Evolutionary conservation across 2,888 invertebrate genomes (phyloP).

Genomic region (Callyntrura guangdongensis): DNA sequence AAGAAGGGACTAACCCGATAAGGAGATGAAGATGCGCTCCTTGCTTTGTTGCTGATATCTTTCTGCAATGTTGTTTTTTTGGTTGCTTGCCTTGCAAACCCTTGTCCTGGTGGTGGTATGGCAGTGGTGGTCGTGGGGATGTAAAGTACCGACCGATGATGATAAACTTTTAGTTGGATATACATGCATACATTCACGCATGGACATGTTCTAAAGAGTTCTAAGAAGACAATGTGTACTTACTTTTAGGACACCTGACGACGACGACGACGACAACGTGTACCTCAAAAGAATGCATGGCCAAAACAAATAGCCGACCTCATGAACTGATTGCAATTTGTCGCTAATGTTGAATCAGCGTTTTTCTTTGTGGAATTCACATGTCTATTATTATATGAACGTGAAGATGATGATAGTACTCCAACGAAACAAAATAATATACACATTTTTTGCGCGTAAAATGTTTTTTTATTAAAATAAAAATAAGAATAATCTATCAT

Average conservation of each 20-base stretch:
- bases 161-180: not conserved
- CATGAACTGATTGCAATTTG: slow-evolving; percentile 69
- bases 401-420: not conserved
- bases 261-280: not conserved
- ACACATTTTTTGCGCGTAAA: too few relatives aligned
- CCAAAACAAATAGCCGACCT: slow-evolving; percentile 44
- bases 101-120: slow-evolving; percentile 19
- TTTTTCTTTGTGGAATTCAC: not conserved
- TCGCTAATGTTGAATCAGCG: slow-evolving; percentile 10
- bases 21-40: slow-evolving; percentile 5
- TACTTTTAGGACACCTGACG: not conserved
- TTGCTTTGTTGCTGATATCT: not conserved
- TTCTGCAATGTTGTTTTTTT: slow-evolving; percentile 13
- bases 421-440: not conserved
- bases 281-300: slow-evolving; percentile 47
- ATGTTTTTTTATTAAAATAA: too few relatives aligned
- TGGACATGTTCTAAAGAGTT: slow-evolving; percentile 4
- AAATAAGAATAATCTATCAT: not conserved
- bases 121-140: too few relatives aligned
- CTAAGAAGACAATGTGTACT: slow-evolving; percentile 17
- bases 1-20: not conserved
- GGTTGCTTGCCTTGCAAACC: slow-evolving; percentile 49
- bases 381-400: not conserved
- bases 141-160: not conserved
- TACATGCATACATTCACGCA: not conserved